Evolutionary conservation across 2,888 invertebrate species (phyloP).

Genomic region (Scotopteryx bipunctaria): DNA sequence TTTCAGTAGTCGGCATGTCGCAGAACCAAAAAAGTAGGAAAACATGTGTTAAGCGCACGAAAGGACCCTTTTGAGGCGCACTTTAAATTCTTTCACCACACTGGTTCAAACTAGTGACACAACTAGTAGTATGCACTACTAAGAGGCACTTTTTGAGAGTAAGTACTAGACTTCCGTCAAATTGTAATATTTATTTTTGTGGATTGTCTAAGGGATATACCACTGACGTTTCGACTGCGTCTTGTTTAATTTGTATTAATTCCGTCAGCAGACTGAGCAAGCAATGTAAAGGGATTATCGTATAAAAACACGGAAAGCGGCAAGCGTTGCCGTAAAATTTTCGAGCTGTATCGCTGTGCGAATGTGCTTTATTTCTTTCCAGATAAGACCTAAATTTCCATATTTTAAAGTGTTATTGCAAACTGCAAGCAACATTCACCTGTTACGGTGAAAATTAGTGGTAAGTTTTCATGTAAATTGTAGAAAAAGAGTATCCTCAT

Average conservation of each 20-base stretch:
- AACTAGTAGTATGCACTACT: too few species aligned
- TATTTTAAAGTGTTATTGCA: constrained; percentile 58
- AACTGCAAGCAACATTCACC: constrained; percentile 75
- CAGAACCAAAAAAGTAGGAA: too few species aligned
- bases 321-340: constrained; percentile 74
- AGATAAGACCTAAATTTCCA: constrained; percentile 40
- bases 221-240: constrained; percentile 1
- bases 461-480: constrained; percentile 42
- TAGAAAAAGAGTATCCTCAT: constrained; percentile 42
- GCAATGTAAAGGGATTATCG: constrained; percentile 55
- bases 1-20: too few species aligned
- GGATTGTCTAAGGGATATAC: not conserved
- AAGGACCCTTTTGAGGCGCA: too few species aligned
- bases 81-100: too few species aligned
- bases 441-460: constrained; percentile 71
- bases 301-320: constrained; percentile 74
- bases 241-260: constrained; percentile 17
- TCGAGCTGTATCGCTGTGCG: constrained; percentile 68
- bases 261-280: constrained; percentile 64
- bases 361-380: constrained; percentile 59
- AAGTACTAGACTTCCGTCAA: too few species aligned
- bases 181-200: too few species aligned
- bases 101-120: too few species aligned
- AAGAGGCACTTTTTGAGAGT: too few species aligned
- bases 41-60: too few species aligned